Conservation (phyloP, 2,113 vertebrate genomes). For the Connochaetes taurinus region DNA sequence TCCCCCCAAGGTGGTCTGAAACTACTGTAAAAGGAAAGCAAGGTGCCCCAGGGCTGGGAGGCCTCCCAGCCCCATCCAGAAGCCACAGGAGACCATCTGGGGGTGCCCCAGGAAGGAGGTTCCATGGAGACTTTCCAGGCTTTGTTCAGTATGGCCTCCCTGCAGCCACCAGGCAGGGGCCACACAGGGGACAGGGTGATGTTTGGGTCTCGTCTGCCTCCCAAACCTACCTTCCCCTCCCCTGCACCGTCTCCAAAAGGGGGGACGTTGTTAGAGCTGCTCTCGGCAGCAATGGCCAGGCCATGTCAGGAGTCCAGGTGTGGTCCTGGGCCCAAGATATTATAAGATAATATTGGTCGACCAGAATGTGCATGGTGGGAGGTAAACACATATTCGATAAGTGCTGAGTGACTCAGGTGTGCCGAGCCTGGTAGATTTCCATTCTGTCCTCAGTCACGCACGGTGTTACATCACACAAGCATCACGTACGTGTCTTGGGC, state of each 20-base stretch:
- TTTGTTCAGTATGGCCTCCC: background rate
- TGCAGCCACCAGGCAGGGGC: background rate
- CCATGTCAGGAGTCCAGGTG: background rate
- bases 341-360: background rate
- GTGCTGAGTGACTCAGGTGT: background rate
- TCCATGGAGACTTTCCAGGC: background rate
- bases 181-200: background rate
- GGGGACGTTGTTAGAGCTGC: background rate
- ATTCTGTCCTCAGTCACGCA: background rate
- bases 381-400: background rate
- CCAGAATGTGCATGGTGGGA: background rate
- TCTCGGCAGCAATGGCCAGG: background rate
- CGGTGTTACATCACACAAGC: background rate
- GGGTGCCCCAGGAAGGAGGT: background rate
- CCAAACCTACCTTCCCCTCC: background rate
- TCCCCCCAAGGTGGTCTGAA: background rate
- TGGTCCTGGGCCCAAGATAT: background rate
- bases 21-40: background rate
- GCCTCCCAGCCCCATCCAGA: background rate
- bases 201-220: background rate
- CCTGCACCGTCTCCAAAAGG: background rate
- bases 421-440: background rate
- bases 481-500: fast-evolving
- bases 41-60: background rate
- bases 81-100: background rate